Base-by-base conservation (phyloP, 2,113 vertebrate species). In the Dascyllus trimaculatus region DNA sequence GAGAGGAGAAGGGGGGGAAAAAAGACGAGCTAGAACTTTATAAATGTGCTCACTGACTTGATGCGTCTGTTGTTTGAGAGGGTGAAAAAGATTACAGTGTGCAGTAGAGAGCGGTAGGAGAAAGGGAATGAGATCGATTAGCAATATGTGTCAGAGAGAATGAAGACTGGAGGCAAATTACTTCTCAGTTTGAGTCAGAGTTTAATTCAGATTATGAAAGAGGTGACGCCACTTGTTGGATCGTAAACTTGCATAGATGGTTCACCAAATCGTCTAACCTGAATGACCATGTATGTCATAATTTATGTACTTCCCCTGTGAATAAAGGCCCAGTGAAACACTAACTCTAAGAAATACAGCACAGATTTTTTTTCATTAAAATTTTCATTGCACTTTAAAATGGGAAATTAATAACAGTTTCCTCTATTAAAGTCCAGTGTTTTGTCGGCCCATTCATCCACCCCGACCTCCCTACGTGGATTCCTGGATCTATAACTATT, bases 61-160 rank as follows among this genome's bases (percentile, higher is more conserved):
- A 15, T 17, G 1, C 22, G 25, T 24, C n/a, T n/a, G 22, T 17
- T 18, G 24, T 82, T 72, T 60, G 0, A 21, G 0, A 4, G 1
- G 35, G 5, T 45, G 53, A 49, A 65, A 56, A 19, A 45, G 32
- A 35, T 35, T 8, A 11, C 2, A 29, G 17, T 51, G 38, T 19
- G 2, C 26, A 29, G 26, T 11, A 49, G 1, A 24, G 5, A 67
- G 2, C 15, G 15, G 4, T 11, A 4, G 15, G 25, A 75, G 43
- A 67, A 14, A 52, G 43, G 29, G 18, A 71, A 61, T 65, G 7
- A 71, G 60, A 15, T 40, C 35, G 38, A 65, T 83, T 46, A 58
- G 59, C 21, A 45, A 46, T 15, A 57, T 66, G 5, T 56, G 24
- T 29, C 11, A 57, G 25, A 72, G 11, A 62, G 60, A 78, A 4